phyloP scores from a whole-genome alignment of 2,888 invertebrate genomes.

The Steinernema carpocapsae region DNA sequence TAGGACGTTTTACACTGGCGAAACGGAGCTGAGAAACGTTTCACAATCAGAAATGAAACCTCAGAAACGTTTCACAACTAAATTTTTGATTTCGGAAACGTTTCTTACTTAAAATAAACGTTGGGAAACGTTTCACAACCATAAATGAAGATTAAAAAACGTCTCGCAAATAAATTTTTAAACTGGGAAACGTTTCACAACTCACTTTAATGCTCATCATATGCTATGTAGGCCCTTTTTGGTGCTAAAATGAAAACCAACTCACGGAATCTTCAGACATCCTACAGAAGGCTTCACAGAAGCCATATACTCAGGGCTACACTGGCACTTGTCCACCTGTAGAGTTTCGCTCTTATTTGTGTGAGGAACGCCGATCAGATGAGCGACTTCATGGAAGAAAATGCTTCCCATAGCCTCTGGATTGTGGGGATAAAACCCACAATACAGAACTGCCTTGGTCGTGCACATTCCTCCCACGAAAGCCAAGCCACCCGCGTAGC shows the following conservation, averaged over 20 bases:
- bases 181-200: no score
- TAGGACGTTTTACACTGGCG: no score
- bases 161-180: no score
- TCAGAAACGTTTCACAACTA: no score
- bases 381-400: slow-evolving; percentile 65
- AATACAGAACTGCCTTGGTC: slow-evolving; percentile 55
- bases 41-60: no score
- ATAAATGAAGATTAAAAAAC: no score
- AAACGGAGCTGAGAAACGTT: background rate
- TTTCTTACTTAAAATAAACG: no score
- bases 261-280: slow-evolving; percentile 62
- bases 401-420: slow-evolving; percentile 68
- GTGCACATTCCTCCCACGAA: slow-evolving; percentile 66
- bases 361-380: slow-evolving; percentile 62
- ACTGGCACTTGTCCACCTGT: slow-evolving; percentile 48
- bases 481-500: slow-evolving; percentile 66
- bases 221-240: no score
- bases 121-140: no score
- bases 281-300: slow-evolving; percentile 52
- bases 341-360: slow-evolving; percentile 44
- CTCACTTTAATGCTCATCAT: no score
- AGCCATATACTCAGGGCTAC: slow-evolving; percentile 41
- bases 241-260: no score
- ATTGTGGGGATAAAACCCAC: slow-evolving; percentile 66
- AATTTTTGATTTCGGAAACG: no score